Evolutionary conservation across 2,888 invertebrate species (phyloP).

Genomic region (Drosophila mimetica): DNA sequence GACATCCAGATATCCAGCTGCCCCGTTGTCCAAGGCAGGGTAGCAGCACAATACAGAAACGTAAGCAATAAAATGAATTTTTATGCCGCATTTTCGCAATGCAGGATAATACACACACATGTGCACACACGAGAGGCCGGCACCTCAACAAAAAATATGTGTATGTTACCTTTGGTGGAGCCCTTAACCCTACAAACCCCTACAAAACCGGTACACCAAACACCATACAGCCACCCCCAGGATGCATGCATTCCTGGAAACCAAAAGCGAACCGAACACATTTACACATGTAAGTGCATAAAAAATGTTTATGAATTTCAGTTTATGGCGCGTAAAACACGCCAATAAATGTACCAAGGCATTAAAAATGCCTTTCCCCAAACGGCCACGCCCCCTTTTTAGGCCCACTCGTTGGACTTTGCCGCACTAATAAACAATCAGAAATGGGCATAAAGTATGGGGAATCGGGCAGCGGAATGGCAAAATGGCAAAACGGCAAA

Average conservation of each 20-base stretch:
- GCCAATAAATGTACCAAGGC: slow-evolving; percentile 78
- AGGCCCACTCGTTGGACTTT: slow-evolving; percentile 33
- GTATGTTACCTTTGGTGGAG: slow-evolving; percentile 38
- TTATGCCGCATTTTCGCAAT: slow-evolving; percentile 77
- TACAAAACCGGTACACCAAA: neutral
- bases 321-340: slow-evolving; percentile 82
- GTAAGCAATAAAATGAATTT: slow-evolving; percentile 76
- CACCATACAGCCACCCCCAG: slow-evolving; percentile 8
- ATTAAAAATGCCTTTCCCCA: slow-evolving; percentile 67
- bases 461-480: slow-evolving; percentile 49
- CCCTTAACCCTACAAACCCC: slow-evolving; percentile 10
- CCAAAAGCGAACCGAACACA: slow-evolving; percentile 50
- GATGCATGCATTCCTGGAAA: slow-evolving; percentile 34
- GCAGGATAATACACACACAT: slow-evolving; percentile 40
- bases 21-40: slow-evolving; percentile 7
- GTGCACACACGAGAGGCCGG: slow-evolving; percentile 6
- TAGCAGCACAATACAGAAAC: slow-evolving; percentile 60
- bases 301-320: slow-evolving; percentile 79
- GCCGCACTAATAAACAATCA: slow-evolving; percentile 81
- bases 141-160: slow-evolving; percentile 43
- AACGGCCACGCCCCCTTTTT: slow-evolving; percentile 1
- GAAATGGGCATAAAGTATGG: slow-evolving; percentile 73
- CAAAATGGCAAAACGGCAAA: slow-evolving; percentile 19
- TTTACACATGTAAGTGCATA: slow-evolving; percentile 81
- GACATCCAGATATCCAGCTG: no score